phyloP scores from a whole-genome alignment of 2,888 invertebrate species.

The Ctenicera cuprea region DNA sequence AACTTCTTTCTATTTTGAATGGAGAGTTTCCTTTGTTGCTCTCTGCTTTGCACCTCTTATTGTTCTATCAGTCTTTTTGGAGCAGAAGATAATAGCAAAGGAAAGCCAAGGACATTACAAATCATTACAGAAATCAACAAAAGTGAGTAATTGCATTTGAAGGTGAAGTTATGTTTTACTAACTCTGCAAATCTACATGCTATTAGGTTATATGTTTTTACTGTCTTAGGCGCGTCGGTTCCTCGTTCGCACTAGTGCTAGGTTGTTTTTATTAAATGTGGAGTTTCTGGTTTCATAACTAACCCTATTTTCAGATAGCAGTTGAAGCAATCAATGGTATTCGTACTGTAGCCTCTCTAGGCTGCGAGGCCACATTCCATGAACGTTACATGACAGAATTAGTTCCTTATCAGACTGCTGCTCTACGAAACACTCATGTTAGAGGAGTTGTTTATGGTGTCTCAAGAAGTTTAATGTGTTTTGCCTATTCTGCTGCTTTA shows the following conservation, averaged over 20 bases:
- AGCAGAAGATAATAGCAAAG: constrained; percentile 79
- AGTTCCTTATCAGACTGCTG: constrained; percentile 76
- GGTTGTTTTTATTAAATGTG: neutral
- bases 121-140: constrained; percentile 84
- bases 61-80: constrained; percentile 79
- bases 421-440: constrained; percentile 78
- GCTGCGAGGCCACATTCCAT: constrained; percentile 82
- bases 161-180: neutral
- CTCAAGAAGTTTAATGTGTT: constrained; percentile 82
- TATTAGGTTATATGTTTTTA: neutral
- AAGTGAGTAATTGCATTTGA: constrained; percentile 50
- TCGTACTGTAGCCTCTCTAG: constrained; percentile 84
- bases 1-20: constrained; percentile 82
- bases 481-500: constrained; percentile 82
- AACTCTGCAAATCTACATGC: neutral
- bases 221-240: too few relatives aligned
- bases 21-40: constrained; percentile 84
- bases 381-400: constrained; percentile 78
- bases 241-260: too few relatives aligned
- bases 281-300: too few relatives aligned
- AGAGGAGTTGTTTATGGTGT: constrained; percentile 83
- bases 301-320: constrained; percentile 75
- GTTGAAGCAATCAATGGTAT: constrained; percentile 88
- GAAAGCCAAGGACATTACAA: constrained; percentile 81
- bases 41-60: constrained; percentile 84